Percentiles rank a stretch among this genome's conserved stretches.
These are phyloP conservation scores for Ivindomyrus marchei DNA, from an alignment of 2,113 vertebrate genomes.

Conservation along the genomic window DNA sequence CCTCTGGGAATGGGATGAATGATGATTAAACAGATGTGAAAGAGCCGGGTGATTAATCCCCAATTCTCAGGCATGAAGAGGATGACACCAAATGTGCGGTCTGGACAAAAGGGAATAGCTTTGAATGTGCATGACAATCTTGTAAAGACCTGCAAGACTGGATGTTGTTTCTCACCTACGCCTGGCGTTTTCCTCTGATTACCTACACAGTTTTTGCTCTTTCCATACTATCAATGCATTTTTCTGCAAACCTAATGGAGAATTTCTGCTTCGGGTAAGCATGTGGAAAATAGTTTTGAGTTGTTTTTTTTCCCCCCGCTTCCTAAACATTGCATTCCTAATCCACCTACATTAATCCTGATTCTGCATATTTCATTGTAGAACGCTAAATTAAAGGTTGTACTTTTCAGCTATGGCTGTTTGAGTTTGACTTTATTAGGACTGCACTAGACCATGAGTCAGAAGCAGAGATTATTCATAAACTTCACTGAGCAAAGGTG, in stretches of 20 bases:
- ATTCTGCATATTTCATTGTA: constrained; percentile 12
- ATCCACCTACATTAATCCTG: neutral
- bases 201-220: neutral
- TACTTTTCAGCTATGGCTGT: neutral
- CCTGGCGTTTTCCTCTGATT: neutral
- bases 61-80: neutral
- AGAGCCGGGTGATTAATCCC: constrained; percentile 4
- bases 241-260: neutral
- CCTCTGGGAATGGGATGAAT: neutral
- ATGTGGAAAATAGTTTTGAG: neutral
- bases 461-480: constrained; percentile 1
- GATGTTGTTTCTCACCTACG: neutral
- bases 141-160: constrained; percentile 3
- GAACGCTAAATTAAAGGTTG: neutral
- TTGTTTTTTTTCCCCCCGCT: neutral
- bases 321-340: neutral
- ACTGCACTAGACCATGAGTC: neutral
- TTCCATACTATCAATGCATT: neutral
- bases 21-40: constrained; percentile 10
- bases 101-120: neutral
- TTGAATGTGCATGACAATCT: neutral
- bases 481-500: neutral
- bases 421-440: neutral
- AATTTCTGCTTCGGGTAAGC: neutral
- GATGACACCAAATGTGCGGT: neutral